Percentiles rank a stretch among this genome's conserved stretches.
Evolutionary conservation across 2,113 vertebrate genomes (phyloP).

Genomic region (Neodon shergylaensis): DNA sequence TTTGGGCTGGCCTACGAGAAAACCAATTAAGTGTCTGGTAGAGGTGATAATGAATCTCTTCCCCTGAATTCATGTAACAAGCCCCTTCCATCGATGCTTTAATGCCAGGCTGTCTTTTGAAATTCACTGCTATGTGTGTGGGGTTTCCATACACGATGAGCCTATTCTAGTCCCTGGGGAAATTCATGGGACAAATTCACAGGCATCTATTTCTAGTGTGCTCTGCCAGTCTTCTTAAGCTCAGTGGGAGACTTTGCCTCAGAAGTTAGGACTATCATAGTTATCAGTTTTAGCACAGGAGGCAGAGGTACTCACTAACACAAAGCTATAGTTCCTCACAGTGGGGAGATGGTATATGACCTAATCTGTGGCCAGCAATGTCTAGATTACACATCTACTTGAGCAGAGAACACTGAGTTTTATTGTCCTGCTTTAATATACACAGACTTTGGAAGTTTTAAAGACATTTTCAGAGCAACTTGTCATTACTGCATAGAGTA

Average conservation of each 20-base stretch:
- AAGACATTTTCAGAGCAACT: not conserved
- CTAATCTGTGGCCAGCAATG: not conserved
- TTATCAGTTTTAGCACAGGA: not conserved
- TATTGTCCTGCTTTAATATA: not conserved
- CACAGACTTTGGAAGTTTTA: not conserved
- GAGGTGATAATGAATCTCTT: not conserved
- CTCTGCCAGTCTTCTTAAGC: not conserved
- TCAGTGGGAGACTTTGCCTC: not conserved
- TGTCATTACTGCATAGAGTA: not conserved
- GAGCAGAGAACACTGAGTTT: rapidly evolving
- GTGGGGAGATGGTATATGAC: no score
- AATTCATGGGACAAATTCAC: not conserved
- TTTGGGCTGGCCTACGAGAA: not conserved
- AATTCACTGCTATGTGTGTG: not conserved
- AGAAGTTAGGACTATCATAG: not conserved
- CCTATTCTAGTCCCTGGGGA: rapidly evolving
- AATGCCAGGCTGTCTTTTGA: not conserved
- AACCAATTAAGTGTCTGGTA: not conserved
- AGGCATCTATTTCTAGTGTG: no score
- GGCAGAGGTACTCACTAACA: rapidly evolving
- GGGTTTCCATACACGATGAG: not conserved
- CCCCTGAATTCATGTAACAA: not conserved
- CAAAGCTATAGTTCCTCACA: not conserved
- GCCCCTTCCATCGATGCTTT: not conserved
- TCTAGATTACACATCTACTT: rapidly evolving